phyloP scores from a whole-genome alignment of 2,888 invertebrate genomes.

The Eristalinus sepulchralis region DNA sequence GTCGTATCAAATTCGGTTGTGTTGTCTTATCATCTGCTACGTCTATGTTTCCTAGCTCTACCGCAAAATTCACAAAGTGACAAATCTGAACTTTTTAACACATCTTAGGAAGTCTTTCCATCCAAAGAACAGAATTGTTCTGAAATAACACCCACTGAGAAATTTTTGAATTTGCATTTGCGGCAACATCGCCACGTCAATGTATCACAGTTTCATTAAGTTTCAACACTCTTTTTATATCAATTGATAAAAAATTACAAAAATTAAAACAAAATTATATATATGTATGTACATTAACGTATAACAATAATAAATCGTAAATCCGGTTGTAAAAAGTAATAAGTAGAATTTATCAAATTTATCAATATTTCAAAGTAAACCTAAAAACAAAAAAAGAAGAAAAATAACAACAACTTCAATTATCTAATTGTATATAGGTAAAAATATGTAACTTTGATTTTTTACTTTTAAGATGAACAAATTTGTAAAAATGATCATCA shows the following conservation, averaged over 20 bases:
- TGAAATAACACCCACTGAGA: too few species aligned
- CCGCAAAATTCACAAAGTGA: too few species aligned
- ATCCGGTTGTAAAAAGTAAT: slow-evolving; percentile 67
- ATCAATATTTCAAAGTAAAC: slow-evolving; percentile 3
- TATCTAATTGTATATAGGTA: slow-evolving; percentile 58
- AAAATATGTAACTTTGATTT: slow-evolving; percentile 19
- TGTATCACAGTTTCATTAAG: not conserved
- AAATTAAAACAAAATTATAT: not conserved
- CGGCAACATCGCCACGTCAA: not conserved
- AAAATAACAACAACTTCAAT: slow-evolving; percentile 26
- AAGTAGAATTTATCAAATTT: slow-evolving; percentile 40
- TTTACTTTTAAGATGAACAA: not conserved
- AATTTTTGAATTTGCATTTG: too few species aligned
- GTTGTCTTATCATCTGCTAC: too few species aligned
- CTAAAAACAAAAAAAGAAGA: slow-evolving; percentile 1
- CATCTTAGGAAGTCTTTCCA: too few species aligned
- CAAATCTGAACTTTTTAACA: too few species aligned
- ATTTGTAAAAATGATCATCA: slow-evolving; percentile 24
- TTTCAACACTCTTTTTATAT: not conserved
- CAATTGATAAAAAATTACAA: not conserved
- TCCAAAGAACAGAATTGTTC: too few species aligned
- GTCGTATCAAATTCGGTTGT: too few species aligned
- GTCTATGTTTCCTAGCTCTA: too few species aligned
- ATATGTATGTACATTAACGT: not conserved
- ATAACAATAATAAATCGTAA: slow-evolving; percentile 64